Conservation (phyloP, 2,113 vertebrate genomes). For the Indicator indicator region DNA sequence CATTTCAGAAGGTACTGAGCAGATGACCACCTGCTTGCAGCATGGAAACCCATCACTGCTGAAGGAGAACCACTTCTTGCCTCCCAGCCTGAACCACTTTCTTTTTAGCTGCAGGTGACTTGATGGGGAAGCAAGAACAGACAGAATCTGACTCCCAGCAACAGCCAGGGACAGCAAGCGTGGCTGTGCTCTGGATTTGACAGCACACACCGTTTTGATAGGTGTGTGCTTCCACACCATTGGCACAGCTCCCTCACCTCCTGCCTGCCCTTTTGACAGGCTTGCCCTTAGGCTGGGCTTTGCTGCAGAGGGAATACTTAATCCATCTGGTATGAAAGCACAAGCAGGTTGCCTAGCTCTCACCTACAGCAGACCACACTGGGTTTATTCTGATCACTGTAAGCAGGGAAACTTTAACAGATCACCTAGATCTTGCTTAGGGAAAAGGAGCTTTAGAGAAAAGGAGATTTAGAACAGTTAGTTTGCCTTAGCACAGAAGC, state of each 20-base stretch:
- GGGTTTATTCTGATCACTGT: background rate
- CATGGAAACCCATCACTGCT: fast-evolving
- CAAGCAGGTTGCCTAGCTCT: background rate
- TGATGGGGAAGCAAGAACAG: background rate
- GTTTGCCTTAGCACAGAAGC: background rate
- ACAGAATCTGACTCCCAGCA: background rate
- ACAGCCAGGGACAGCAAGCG: fast-evolving
- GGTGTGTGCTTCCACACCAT: background rate
- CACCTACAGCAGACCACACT: background rate
- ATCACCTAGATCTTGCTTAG: background rate
- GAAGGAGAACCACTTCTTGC: background rate
- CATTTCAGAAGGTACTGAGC: background rate
- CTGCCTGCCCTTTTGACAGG: background rate
- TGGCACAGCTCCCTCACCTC: background rate
- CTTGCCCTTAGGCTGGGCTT: background rate
- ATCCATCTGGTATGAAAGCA: background rate
- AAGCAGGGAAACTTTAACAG: background rate
- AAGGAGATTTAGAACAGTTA: background rate
- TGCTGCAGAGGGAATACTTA: background rate
- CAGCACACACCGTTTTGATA: fast-evolving
- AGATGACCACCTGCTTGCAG: background rate
- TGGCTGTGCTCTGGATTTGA: background rate
- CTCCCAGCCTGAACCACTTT: background rate
- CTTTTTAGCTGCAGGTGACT: background rate
- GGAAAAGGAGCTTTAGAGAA: background rate